Base-by-base conservation (phyloP, 2,797 vertebrate species). In the Alosa sapidissima region DNA sequence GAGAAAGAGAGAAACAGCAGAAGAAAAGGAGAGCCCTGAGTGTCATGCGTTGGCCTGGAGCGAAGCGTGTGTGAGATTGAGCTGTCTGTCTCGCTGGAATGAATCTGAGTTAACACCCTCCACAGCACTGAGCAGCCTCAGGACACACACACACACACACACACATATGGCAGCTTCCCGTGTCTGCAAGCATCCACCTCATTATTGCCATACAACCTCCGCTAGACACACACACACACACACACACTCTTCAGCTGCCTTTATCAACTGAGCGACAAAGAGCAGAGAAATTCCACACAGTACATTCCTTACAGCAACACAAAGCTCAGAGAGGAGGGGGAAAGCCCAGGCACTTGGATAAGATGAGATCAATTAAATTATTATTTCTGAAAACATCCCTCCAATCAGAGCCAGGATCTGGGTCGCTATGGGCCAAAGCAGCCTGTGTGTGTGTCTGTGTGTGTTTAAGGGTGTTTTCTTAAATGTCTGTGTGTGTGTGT, bases 61-160 rank as follows among this genome's bases (percentile, higher is more conserved):
- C 96, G 85, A 93, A 93, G 94, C 92, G 92, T 94, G 92, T 93
- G 89, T 92, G 93, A 96, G 95, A 96, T 96, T 96, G 95, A 96
- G 95, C 95, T 96, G 95, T 96, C 95, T 92, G 94, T 96, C 95
- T 96, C 94, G 89, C 93, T 92, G 91, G 95, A 96, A 96, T 95
- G 95, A 95, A 94, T 95, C 94, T 94, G 92, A 95, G 93, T 96
- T 95, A 96, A 96, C 94, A 95, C 93, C 93, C 93, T 93, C 91
- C 91, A 92, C 91, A 93, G 91, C 92, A 89, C 90, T 92, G 47
- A 86, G 91, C 83, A 87, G 94, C 95, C 93, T 90, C 89, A 16
- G 94, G 93, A 93, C 91, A 92, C 93, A 94, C 91, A 75, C 68
- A 75, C 93, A 94, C 91, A 75, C 68, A 75, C 68, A 45, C 33